Evolutionary conservation across 2,113 vertebrate genomes (phyloP).

Genomic region (Paedocypris sp.): DNA sequence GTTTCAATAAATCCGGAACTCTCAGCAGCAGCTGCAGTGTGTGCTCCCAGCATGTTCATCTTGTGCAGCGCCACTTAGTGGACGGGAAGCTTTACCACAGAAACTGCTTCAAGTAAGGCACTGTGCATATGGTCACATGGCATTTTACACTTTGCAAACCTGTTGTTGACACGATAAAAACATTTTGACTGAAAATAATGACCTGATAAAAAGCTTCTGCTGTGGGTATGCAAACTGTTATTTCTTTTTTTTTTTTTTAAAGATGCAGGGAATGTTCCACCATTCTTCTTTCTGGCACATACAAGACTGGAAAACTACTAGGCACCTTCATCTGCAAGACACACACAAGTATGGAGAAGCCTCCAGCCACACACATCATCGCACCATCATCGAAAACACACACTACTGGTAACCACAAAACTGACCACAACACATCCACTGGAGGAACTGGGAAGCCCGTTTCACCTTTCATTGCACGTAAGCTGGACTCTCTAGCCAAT

Average conservation of each 20-base stretch:
- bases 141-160: background rate
- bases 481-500: conserved; percentile 20
- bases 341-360: conserved; percentile 42
- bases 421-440: background rate
- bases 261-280: conserved; percentile 69
- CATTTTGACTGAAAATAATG: too few relatives aligned
- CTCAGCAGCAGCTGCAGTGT: conserved; percentile 68
- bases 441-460: background rate
- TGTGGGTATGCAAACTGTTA: too few relatives aligned
- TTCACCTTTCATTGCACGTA: conserved; percentile 19
- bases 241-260: background rate
- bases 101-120: conserved; percentile 81
- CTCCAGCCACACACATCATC: background rate
- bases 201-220: too few relatives aligned
- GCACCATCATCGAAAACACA: background rate
- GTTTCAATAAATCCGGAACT: conserved; percentile 38
- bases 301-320: conserved; percentile 51
- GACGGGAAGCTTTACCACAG: conserved; percentile 89
- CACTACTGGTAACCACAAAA: conserved; percentile 14
- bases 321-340: conserved; percentile 57
- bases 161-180: background rate
- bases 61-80: conserved; percentile 83
- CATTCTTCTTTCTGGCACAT: conserved; percentile 63
- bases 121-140: background rate
- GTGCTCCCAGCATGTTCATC: conserved; percentile 77